These are phyloP conservation scores for Eurytoma adleriae DNA, from an alignment of 2,888 invertebrate species.

Conservation along the genomic window DNA sequence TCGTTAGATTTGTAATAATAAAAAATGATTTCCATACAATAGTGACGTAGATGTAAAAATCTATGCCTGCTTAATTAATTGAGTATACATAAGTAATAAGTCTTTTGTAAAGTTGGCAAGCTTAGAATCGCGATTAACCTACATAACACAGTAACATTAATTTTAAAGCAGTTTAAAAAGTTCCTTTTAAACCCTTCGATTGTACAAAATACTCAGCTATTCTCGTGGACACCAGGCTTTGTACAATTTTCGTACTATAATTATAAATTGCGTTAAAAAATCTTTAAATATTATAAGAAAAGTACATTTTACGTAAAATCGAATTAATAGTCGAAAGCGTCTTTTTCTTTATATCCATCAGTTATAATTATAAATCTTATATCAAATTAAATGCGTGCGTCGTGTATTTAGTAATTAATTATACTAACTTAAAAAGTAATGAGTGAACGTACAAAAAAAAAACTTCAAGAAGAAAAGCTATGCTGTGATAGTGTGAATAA, in stretches of 20 bases:
- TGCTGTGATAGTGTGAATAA: slow-evolving; percentile 35
- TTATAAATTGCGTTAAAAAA: slow-evolving; percentile 46
- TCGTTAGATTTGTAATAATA: slow-evolving; percentile 1
- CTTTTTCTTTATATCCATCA: no score
- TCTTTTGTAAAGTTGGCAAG: slow-evolving; percentile 44
- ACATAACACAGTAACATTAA: slow-evolving; percentile 39
- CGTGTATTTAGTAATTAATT: slow-evolving; percentile 34
- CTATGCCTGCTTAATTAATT: slow-evolving; percentile 15
- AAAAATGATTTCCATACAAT: slow-evolving; percentile 16
- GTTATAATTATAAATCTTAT: background rate
- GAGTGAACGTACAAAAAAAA: slow-evolving; percentile 14
- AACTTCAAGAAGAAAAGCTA: slow-evolving; percentile 12
- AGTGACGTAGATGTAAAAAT: slow-evolving; percentile 10
- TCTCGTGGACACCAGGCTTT: slow-evolving; percentile 72
- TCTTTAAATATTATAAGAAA: slow-evolving; percentile 23
- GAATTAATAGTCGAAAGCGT: slow-evolving; percentile 9
- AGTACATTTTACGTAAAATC: slow-evolving; percentile 23
- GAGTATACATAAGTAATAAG: slow-evolving; percentile 29
- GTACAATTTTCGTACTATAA: slow-evolving; percentile 50
- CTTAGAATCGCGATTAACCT: slow-evolving; percentile 39
- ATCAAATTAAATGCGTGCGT: slow-evolving; percentile 24
- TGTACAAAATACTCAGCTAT: slow-evolving; percentile 72
- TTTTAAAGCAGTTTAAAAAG: slow-evolving; percentile 22
- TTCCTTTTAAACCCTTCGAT: slow-evolving; percentile 24
- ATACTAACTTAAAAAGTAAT: slow-evolving; percentile 23